These are phyloP conservation scores for Ferrisia virgata DNA, from an alignment of 2,888 invertebrate species.

Conservation along the genomic window DNA sequence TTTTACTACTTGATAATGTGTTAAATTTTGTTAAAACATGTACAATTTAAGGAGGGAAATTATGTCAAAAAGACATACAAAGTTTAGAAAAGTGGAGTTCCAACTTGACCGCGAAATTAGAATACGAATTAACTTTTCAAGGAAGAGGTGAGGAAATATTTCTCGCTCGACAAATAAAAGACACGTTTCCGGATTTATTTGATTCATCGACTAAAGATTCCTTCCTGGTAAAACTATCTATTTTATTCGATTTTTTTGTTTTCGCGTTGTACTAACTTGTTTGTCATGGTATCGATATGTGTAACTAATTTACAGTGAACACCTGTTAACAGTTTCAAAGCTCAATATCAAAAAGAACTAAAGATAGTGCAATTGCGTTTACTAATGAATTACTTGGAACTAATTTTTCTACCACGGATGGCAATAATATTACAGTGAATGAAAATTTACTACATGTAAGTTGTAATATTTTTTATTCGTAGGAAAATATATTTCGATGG, in stretches of 20 bases:
- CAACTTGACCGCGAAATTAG: background rate
- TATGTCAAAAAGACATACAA: slow-evolving; percentile 18
- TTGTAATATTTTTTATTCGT: background rate
- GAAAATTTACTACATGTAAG: background rate
- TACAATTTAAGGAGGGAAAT: background rate
- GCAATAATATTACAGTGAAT: background rate
- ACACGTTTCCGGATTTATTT: background rate
- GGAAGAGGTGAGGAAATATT: background rate
- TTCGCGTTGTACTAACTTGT: background rate
- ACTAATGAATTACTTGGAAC: background rate
- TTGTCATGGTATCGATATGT: background rate
- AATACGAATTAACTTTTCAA: slow-evolving; percentile 10
- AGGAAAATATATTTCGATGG: background rate
- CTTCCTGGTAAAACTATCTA: background rate
- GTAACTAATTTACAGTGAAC: background rate
- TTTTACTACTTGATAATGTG: background rate
- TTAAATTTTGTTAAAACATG: background rate
- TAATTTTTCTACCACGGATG: background rate
- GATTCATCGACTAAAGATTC: background rate
- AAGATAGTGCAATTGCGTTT: slow-evolving; percentile 22
- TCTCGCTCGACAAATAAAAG: background rate
- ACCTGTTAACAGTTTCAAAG: slow-evolving; percentile 1
- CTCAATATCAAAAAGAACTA: background rate
- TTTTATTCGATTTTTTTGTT: too few species aligned
- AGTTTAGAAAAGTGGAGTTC: background rate